Conservation (phyloP, 2,888 invertebrate species). For the Melikaiella ostensackeni region DNA sequence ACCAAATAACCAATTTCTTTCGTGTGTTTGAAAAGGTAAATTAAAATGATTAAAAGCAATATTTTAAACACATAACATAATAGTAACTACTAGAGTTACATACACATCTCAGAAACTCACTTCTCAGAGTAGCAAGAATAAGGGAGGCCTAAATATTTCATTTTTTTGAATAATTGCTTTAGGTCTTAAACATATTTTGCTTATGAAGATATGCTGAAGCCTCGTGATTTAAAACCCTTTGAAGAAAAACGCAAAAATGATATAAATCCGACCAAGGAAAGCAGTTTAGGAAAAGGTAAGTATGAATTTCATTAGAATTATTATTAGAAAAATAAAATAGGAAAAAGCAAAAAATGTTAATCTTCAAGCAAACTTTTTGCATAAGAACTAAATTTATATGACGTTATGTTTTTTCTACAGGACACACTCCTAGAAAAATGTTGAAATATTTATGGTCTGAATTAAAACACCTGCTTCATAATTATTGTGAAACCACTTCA, state of each 20-base stretch:
- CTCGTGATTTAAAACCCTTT: neutral
- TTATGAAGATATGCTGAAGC: too few species aligned
- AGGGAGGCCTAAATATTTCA: too few species aligned
- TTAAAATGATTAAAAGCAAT: neutral
- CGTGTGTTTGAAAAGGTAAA: too few species aligned
- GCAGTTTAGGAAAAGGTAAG: neutral
- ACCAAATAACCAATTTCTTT: too few species aligned
- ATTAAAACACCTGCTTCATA: neutral
- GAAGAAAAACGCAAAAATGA: neutral
- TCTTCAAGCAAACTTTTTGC: neutral
- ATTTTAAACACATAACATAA: neutral
- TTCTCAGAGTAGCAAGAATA: too few species aligned
- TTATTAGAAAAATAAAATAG: too few species aligned
- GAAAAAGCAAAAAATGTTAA: too few species aligned
- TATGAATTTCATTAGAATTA: neutral
- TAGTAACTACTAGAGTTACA: neutral
- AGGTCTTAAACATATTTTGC: too few species aligned
- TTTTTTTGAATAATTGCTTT: too few species aligned
- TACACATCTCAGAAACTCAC: too few species aligned
- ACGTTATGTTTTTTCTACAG: neutral
- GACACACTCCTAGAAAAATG: neutral
- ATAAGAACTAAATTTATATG: neutral
- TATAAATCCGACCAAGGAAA: neutral
- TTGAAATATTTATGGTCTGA: neutral
- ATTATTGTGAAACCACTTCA: slow-evolving; percentile 46